phyloP scores from a whole-genome alignment of 2,113 vertebrate species.

The Nannobrachium achirus region DNA sequence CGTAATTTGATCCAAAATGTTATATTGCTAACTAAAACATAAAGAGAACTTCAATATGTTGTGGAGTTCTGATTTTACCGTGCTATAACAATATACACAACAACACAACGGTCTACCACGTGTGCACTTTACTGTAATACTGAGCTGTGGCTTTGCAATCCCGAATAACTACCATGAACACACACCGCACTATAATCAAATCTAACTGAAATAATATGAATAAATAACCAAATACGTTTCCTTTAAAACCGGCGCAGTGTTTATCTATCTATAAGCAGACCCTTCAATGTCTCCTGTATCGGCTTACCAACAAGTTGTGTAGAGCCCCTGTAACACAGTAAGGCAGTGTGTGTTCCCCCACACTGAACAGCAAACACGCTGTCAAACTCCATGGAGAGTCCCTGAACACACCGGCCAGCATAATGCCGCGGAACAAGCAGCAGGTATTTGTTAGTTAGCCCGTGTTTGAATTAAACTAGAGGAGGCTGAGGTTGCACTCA shows the following conservation, averaged over 20 bases:
- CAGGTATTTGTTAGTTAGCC: constrained; percentile 79
- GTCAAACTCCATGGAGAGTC: constrained; percentile 56
- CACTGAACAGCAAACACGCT: constrained; percentile 45
- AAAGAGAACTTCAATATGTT: too few species aligned
- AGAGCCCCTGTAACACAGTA: constrained; percentile 45
- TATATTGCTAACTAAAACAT: too few species aligned
- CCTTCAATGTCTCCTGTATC: constrained; percentile 39
- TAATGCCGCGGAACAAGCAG: constrained; percentile 69
- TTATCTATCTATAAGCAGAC: constrained; percentile 9
- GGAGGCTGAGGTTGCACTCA: constrained; percentile 48
- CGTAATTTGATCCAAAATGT: too few species aligned
- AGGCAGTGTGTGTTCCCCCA: constrained; percentile 30
- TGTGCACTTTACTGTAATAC: too few species aligned
- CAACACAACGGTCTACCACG: too few species aligned
- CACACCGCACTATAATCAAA: neutral
- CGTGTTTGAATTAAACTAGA: constrained; percentile 67
- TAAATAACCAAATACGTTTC: constrained; percentile 11
- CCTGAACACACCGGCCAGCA: constrained; percentile 37
- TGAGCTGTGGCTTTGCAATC: too few species aligned
- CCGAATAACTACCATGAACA: too few species aligned
- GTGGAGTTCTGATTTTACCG: too few species aligned
- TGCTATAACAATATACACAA: too few species aligned
- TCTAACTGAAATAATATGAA: neutral
- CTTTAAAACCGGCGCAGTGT: constrained; percentile 12
- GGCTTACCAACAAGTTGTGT: constrained; percentile 37